phyloP scores from a whole-genome alignment of 2,888 invertebrate species.

The Hyposoter dolosus region DNA sequence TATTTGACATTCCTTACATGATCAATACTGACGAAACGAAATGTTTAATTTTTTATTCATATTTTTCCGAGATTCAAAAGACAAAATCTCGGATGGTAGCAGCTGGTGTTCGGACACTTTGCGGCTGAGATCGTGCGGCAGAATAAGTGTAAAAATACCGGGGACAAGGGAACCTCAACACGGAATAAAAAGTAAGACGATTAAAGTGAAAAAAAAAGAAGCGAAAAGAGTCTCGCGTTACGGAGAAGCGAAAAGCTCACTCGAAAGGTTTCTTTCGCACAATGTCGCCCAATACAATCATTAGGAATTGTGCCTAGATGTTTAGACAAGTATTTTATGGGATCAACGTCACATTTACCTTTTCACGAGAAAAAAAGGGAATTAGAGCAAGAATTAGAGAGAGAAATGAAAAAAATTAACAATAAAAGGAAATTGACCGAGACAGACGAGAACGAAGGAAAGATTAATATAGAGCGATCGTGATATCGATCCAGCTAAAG shows the following conservation, averaged over 20 bases:
- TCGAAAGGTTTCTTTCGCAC: slow-evolving; percentile 76
- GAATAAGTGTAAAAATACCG: slow-evolving; percentile 5
- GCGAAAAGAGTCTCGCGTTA: slow-evolving; percentile 47
- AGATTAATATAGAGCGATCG: slow-evolving; percentile 65
- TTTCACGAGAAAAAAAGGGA: slow-evolving; percentile 69
- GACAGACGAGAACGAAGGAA: slow-evolving; percentile 35
- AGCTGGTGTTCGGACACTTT: not conserved
- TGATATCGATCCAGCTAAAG: slow-evolving; percentile 60
- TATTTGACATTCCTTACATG: not conserved
- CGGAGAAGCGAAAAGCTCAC: slow-evolving; percentile 56
- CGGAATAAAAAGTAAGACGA: slow-evolving; percentile 38
- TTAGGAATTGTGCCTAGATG: slow-evolving; percentile 83
- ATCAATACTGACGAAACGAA: not conserved
- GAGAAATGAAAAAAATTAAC: slow-evolving; percentile 50
- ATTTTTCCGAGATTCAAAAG: not conserved
- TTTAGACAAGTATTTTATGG: slow-evolving; percentile 82
- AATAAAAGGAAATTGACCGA: slow-evolving; percentile 63
- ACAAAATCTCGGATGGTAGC: not conserved
- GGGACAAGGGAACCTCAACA: not conserved
- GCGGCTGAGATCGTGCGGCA: not conserved
- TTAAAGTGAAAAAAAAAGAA: slow-evolving; percentile 17
- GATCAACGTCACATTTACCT: slow-evolving; percentile 81
- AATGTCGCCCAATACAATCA: slow-evolving; percentile 81
- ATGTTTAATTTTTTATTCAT: not conserved
- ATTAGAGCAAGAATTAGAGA: slow-evolving; percentile 38